These are phyloP conservation scores for Bombus pascuorum DNA, from an alignment of 1,140 invertebrate genomes.

Conservation along the genomic window DNA sequence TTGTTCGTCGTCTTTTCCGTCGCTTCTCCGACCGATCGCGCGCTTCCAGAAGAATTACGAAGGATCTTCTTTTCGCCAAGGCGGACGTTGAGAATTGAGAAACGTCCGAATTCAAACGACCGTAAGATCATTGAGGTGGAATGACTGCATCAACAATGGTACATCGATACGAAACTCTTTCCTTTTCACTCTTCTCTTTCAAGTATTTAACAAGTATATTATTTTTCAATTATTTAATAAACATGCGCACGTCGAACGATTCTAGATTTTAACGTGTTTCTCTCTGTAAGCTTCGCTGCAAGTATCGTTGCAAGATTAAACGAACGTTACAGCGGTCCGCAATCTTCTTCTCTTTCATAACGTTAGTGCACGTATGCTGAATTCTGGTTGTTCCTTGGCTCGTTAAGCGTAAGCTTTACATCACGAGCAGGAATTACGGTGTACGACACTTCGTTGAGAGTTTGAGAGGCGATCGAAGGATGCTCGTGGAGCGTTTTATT, in stretches of 20 bases:
- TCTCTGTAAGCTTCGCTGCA: background rate
- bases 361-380: background rate
- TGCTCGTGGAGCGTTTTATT: background rate
- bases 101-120: background rate
- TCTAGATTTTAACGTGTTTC: background rate
- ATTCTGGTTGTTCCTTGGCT: background rate
- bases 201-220: background rate
- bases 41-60: no score
- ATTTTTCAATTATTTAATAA: constrained; percentile 11
- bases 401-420: background rate
- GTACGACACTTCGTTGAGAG: background rate
- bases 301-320: background rate
- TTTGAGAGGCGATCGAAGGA: background rate
- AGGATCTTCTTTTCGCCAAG: no score
- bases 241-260: background rate
- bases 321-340: background rate
- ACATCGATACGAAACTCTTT: background rate
- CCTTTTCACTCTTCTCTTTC: background rate
- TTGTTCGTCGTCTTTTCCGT: background rate
- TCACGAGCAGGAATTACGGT: background rate
- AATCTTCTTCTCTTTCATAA: background rate
- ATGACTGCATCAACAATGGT: background rate
- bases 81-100: background rate
- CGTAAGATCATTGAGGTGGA: background rate
- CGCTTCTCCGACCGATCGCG: background rate